phyloP scores from a whole-genome alignment of 1,140 invertebrate genomes.

The Heliconius nattereri region DNA sequence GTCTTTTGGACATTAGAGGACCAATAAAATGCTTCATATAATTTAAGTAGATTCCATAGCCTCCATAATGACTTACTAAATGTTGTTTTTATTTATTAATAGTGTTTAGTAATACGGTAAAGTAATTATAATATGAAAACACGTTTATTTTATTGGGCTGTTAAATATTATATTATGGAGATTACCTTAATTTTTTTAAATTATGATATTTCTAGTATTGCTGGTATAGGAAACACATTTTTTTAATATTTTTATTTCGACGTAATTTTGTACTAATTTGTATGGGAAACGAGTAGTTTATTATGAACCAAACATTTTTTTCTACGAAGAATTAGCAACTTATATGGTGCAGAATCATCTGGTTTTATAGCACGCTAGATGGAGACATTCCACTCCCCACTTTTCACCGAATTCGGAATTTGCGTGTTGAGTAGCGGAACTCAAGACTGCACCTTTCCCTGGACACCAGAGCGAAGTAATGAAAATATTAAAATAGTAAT shows the following conservation, averaged over 20 bases:
- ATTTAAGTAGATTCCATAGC: constrained; percentile 12
- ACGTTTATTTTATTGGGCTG: background rate
- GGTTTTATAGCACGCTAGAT: constrained; percentile 37
- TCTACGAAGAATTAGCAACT: constrained; percentile 22
- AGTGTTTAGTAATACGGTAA: background rate
- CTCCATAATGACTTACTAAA: background rate
- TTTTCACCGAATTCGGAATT: too few relatives aligned
- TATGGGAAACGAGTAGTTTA: background rate
- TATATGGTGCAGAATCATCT: constrained; percentile 37
- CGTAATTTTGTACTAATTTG: background rate
- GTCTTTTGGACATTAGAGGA: constrained; percentile 25
- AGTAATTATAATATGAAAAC: background rate
- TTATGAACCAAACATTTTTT: background rate
- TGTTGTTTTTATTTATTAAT: background rate
- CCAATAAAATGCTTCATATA: constrained; percentile 51
- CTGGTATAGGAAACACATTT: background rate
- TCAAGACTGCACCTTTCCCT: too few relatives aligned
- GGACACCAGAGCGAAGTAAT: too few relatives aligned
- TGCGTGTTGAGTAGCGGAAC: too few relatives aligned
- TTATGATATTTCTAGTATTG: background rate
- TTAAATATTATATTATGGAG: background rate
- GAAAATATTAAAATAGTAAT: too few relatives aligned
- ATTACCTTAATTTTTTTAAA: constrained; percentile 19
- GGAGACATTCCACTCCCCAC: too few relatives aligned
- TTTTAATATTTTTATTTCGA: background rate